Evolutionary conservation across 2,113 vertebrate genomes (phyloP).

Genomic region (Choloepus hoffmanni): DNA sequence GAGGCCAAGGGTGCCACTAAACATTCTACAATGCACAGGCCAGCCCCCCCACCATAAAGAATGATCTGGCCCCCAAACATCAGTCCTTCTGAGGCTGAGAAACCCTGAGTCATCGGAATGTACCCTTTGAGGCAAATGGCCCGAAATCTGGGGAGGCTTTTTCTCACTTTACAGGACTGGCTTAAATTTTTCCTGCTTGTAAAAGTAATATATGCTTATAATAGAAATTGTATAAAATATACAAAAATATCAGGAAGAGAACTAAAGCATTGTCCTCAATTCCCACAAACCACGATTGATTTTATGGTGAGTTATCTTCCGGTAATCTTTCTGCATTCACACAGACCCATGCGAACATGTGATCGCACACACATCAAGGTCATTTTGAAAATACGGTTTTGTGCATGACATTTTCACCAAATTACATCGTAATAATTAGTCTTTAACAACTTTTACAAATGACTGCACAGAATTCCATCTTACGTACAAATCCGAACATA

Average conservation of each 20-base stretch:
- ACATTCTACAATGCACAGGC: no score
- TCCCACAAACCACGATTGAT: background rate
- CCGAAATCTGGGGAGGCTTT: background rate
- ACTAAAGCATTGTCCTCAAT: background rate
- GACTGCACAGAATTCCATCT: background rate
- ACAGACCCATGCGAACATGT: rapidly evolving
- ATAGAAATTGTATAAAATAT: background rate
- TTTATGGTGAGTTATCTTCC: background rate
- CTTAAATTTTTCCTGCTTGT: background rate
- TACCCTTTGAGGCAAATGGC: background rate
- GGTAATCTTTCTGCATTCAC: background rate
- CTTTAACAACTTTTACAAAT: background rate
- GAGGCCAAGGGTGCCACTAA: background rate
- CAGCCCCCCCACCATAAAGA: background rate
- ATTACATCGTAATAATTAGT: background rate
- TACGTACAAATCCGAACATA: rapidly evolving
- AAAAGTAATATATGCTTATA: background rate
- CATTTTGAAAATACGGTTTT: background rate
- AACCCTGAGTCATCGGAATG: rapidly evolving
- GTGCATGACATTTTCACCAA: background rate
- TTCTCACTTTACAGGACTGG: background rate
- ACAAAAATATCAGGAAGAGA: background rate
- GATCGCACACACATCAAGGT: background rate
- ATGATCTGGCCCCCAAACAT: rapidly evolving
- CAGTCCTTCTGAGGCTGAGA: rapidly evolving